A percentile compares a stretch with the other conserved stretches of the same genome.
Conservation (phyloP, 2,113 vertebrate genomes). For the Gracilinanus agilis region DNA sequence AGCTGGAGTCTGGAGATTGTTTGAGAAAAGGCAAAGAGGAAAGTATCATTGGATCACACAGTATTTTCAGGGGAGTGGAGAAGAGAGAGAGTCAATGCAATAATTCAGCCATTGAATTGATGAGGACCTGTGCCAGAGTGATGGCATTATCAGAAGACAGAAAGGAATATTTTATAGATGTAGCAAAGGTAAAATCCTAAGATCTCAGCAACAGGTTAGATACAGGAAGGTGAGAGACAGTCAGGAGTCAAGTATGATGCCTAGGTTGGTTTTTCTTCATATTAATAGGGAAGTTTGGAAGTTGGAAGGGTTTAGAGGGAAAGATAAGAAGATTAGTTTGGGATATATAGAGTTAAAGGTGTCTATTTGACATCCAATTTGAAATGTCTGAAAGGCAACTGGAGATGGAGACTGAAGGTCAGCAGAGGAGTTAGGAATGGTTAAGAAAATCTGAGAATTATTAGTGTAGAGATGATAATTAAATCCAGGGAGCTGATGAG, state of each 20-base stretch:
- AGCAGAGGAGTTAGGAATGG: background rate
- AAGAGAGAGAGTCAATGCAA: background rate
- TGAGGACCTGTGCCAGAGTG: background rate
- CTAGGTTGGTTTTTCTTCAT: background rate
- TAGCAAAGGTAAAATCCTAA: background rate
- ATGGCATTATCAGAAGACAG: background rate
- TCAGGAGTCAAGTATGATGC: background rate
- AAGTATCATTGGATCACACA: background rate
- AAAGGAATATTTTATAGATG: background rate
- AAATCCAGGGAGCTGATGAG: background rate
- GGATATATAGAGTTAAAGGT: background rate
- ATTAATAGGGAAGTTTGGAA: background rate
- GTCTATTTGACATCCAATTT: background rate
- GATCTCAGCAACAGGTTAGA: background rate
- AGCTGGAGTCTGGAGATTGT: background rate
- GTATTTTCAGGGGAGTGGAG: background rate
- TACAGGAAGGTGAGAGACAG: background rate
- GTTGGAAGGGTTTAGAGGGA: background rate
- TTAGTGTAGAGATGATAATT: background rate
- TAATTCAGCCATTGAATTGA: background rate
- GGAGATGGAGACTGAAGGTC: background rate
- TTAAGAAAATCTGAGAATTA: background rate
- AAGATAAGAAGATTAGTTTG: background rate
- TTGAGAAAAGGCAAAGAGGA: background rate
- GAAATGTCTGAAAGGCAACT: background rate